Percentiles rank a stretch among this genome's conserved stretches.
Evolutionary conservation across 2,888 invertebrate genomes (phyloP).

Genomic region (Drosophila colorata): DNA sequence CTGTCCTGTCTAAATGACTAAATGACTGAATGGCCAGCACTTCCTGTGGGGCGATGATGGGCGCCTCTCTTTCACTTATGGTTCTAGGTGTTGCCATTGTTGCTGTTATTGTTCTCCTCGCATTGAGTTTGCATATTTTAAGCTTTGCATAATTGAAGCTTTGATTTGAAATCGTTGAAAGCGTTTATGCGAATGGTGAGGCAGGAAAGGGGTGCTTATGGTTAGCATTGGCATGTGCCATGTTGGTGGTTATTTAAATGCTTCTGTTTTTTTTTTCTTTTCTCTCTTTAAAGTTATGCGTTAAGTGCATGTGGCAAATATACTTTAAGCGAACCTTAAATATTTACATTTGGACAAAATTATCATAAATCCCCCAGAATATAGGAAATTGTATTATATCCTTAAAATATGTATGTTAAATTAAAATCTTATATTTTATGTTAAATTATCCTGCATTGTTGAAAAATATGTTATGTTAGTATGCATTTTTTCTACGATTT

Average conservation of each 20-base stretch:
- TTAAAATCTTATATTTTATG: no score
- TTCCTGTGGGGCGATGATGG: constrained; percentile 46
- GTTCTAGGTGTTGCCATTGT: constrained; percentile 29
- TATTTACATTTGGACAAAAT: background rate
- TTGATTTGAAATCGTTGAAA: constrained; percentile 52
- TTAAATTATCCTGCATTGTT: no score
- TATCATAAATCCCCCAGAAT: no score
- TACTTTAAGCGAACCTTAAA: background rate
- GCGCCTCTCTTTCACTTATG: constrained; percentile 11
- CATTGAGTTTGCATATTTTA: constrained; percentile 56
- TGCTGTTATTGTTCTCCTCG: constrained; percentile 21
- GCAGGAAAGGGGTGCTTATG: background rate
- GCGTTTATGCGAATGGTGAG: constrained; percentile 35
- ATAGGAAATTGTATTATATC: no score
- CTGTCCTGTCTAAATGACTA: constrained; percentile 37
- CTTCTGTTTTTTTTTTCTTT: background rate
- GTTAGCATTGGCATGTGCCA: background rate
- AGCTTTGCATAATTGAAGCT: constrained; percentile 60
- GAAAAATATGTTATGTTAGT: no score
- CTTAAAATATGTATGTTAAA: no score
- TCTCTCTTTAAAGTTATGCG: background rate
- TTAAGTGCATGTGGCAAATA: background rate
- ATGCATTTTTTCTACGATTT: no score
- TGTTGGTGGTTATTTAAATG: background rate
- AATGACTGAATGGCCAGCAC: constrained; percentile 48